A percentile compares a stretch with the other conserved stretches of the same genome.
These are phyloP conservation scores for Mizuhopecten yessoensis DNA, from an alignment of 1,140 invertebrate species.

Conservation along the genomic window DNA sequence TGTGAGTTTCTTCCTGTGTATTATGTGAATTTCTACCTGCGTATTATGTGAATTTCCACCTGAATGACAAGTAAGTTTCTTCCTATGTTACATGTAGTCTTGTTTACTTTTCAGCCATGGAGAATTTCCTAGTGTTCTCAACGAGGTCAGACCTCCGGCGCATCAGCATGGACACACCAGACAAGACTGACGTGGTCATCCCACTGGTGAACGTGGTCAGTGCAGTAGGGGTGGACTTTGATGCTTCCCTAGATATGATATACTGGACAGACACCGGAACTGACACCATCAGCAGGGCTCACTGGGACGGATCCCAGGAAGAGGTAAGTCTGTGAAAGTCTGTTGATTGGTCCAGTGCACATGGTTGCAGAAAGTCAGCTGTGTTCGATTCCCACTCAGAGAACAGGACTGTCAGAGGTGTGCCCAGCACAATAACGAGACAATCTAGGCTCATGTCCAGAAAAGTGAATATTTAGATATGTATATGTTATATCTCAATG, in stretches of 20 bases:
- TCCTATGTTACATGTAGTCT: neutral
- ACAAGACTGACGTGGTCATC: constrained; percentile 87
- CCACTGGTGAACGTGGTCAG: constrained; percentile 83
- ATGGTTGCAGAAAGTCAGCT: too few relatives aligned
- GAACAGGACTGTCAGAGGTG: too few relatives aligned
- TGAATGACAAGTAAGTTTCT: too few relatives aligned
- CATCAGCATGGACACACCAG: constrained; percentile 85
- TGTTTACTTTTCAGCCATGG: constrained; percentile 84
- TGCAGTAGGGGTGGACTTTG: constrained; percentile 92
- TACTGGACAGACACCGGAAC: constrained; percentile 96
- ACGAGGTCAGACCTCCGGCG: constrained; percentile 91
- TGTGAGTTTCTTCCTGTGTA: too few relatives aligned
- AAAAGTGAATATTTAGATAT: too few relatives aligned
- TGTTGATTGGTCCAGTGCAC: neutral
- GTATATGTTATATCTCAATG: too few relatives aligned
- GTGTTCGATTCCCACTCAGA: too few relatives aligned
- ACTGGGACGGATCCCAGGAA: constrained; percentile 90
- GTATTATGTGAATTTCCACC: too few relatives aligned
- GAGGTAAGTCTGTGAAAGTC: constrained; percentile 85
- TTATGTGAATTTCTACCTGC: too few relatives aligned
- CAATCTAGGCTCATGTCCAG: too few relatives aligned
- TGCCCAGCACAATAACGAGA: too few relatives aligned
- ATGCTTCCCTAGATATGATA: constrained; percentile 91
- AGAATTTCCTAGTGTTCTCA: constrained; percentile 91
- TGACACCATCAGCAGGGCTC: constrained; percentile 89